A percentile compares a stretch with the other conserved stretches of the same genome.
phyloP scores from a whole-genome alignment of 2,113 vertebrate genomes.

The Platysternon megacephalum region DNA sequence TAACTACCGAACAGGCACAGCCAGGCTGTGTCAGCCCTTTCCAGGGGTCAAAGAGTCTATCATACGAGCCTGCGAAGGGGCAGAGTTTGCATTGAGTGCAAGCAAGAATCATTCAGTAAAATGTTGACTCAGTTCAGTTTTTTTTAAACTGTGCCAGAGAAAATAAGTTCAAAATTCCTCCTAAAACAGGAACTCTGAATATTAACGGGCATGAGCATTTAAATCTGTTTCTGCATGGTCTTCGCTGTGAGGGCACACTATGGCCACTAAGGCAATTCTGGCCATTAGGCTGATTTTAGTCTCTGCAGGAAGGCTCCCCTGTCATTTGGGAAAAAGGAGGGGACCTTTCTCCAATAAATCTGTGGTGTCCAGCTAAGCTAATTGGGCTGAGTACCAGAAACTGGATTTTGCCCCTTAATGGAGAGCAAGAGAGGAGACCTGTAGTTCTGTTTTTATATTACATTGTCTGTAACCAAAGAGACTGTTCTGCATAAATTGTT shows the following conservation, averaged over 20 bases:
- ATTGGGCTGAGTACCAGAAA: constrained; percentile 41
- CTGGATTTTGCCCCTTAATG: constrained; percentile 21
- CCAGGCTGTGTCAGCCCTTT: neutral
- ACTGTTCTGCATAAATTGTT: constrained; percentile 10
- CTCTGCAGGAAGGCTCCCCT: constrained; percentile 33
- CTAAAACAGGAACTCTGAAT: constrained; percentile 40
- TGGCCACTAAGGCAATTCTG: constrained; percentile 38
- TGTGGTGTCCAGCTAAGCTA: constrained; percentile 28
- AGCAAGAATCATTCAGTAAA: neutral
- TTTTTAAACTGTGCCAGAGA: constrained; percentile 19
- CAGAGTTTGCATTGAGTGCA: neutral
- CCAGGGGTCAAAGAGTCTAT: neutral
- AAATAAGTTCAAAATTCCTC: constrained; percentile 22
- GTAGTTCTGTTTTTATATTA: constrained; percentile 21
- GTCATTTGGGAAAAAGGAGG: constrained; percentile 24
- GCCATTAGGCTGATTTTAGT: constrained; percentile 59
- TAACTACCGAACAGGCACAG: neutral
- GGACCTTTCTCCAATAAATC: constrained; percentile 21
- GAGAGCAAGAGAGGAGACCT: constrained; percentile 35
- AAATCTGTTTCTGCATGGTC: constrained; percentile 1
- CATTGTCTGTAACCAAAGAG: neutral
- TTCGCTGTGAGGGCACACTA: neutral
- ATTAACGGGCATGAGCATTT: neutral
- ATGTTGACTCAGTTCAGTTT: neutral
- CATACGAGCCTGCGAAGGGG: rapidly evolving